Evolutionary conservation across 2,888 invertebrate species (phyloP).

Genomic region (Pedicia rivosa): DNA sequence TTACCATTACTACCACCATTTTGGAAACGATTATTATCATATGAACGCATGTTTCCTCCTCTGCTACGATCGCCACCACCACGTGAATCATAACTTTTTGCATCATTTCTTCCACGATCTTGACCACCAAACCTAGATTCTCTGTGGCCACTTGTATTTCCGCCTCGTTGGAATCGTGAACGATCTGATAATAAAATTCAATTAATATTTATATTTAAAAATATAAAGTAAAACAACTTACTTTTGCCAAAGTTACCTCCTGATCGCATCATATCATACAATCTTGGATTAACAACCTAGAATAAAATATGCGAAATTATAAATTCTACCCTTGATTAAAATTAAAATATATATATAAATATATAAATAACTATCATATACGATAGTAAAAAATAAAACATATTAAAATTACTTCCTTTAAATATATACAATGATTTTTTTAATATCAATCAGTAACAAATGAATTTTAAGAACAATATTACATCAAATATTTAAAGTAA

Average conservation of each 20-base stretch:
- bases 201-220: background rate
- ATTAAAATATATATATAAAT: background rate
- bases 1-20: slow-evolving; percentile 3
- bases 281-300: slow-evolving; percentile 68
- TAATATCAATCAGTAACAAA: too few species aligned
- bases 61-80: background rate
- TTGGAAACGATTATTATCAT: slow-evolving; percentile 3
- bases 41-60: slow-evolving; percentile 1
- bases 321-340: too few species aligned
- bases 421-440: too few species aligned
- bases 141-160: slow-evolving; percentile 11
- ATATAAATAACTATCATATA: too few species aligned
- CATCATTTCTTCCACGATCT: slow-evolving; percentile 18
- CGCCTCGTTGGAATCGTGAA: slow-evolving; percentile 4
- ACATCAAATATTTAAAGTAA: too few species aligned
- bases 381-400: too few species aligned
- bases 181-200: slow-evolving; percentile 5
- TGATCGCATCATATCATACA: slow-evolving; percentile 51
- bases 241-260: slow-evolving; percentile 20
- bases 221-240: background rate
- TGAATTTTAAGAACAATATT: too few species aligned
- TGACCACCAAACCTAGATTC: slow-evolving; percentile 19
- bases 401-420: too few species aligned
- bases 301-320: slow-evolving; percentile 1
- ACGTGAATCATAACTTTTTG: slow-evolving; percentile 5